Base-by-base conservation (phyloP, 2,113 vertebrate species). In the Lipophrys pholis region DNA sequence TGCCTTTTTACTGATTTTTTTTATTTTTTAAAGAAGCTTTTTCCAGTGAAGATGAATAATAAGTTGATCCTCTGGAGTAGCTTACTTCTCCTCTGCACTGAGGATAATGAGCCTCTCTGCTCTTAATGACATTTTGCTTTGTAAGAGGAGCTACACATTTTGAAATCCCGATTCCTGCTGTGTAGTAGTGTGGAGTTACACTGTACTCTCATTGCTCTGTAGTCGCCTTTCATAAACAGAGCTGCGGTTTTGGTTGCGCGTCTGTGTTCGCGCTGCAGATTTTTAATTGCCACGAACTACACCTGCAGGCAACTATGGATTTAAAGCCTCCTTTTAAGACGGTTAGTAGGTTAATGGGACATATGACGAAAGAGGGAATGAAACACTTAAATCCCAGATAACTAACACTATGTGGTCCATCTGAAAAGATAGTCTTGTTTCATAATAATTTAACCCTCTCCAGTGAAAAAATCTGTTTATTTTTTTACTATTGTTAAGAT, bases 11-110 rank as follows among this genome's bases (percentile, higher is more conserved):
- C 21, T 30, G 21, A 30, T 30, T 30, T 30, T 2, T 30, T 2
- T n/a, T n/a, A n/a, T n/a, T 30, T n/a, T 58, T 46, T 46, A 49
- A 16, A 60, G 21, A 51, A 73, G 48, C 38, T 30, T 59, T 58
- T 82, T 71, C 73, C 11, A 69, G 65, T 58, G 9, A 45, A 72
- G 50, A 69, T 80, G 57, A 81, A 50, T 54, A 38, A 80, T 57
- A 14, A 0, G 63, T 62, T 15, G 6, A 39, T 70, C 54, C 52
- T 69, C 70, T 0, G 57, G 35, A 78, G 51, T 41, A 57, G 42
- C 36, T 2, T 42, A 52, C 21, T 76, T 78, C 65, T 68, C 45
- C 45, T 50, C 41, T 57, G 30, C 41, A 3, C 43, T 55, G 40
- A 60, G 41, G 21, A 54, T 58, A 81, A 73, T 36, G 17, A 78